Conservation (phyloP, 1,140 invertebrate species). For the Panonychus citri region DNA sequence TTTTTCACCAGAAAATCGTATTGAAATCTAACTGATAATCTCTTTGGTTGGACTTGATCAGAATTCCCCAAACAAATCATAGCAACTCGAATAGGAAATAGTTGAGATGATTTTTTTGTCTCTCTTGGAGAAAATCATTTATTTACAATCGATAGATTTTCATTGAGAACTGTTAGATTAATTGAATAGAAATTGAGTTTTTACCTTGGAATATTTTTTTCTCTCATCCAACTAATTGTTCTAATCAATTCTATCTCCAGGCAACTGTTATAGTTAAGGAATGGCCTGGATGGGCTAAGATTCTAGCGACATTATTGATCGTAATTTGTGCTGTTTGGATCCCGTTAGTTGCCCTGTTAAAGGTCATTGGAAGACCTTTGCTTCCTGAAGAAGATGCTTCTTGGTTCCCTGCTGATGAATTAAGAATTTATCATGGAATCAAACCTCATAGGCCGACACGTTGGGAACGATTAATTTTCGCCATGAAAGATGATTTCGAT, state of each 20-base stretch:
- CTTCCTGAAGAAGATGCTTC: constrained; percentile 71
- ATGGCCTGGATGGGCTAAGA: constrained; percentile 53
- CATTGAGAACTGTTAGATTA: no score
- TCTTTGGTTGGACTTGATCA: no score
- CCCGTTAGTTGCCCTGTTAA: constrained; percentile 46
- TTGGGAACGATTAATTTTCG: constrained; percentile 53
- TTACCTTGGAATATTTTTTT: no score
- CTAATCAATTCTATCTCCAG: constrained; percentile 19
- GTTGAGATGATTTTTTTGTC: no score
- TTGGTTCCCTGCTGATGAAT: constrained; percentile 67
- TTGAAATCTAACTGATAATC: no score
- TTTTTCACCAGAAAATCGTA: not conserved
- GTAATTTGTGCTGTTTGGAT: constrained; percentile 66
- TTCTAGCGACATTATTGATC: constrained; percentile 48
- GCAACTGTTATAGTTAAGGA: constrained; percentile 43
- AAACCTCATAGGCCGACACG: constrained; percentile 49
- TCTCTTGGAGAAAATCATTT: no score
- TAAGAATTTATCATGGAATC: constrained; percentile 66
- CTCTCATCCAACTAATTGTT: not conserved
- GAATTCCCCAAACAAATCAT: no score
- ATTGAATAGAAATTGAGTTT: no score
- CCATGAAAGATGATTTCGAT: constrained; percentile 41
- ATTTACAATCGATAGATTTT: not conserved
- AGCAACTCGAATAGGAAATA: no score
- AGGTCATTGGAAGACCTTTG: constrained; percentile 46